Base-by-base conservation (phyloP, 2,113 vertebrate genomes). In the Rousettus leschenaultii region DNA sequence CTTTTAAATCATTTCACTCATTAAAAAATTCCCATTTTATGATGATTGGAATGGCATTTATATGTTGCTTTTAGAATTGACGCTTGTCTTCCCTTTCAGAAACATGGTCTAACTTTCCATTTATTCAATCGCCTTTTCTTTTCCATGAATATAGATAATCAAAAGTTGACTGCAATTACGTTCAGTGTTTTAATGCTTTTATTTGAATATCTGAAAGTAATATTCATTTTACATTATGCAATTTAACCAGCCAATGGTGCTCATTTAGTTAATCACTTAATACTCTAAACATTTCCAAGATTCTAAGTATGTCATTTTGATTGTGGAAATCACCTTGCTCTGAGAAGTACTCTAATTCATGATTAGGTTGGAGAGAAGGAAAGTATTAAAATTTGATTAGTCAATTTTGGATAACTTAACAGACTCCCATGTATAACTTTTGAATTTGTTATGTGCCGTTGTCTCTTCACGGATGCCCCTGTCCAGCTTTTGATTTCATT, bases 281-380 rank as follows among this genome's bases (percentile, higher is more conserved):
- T 90, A 88, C 74, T 68, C 80, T 88, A 94, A 96, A 75, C 82
- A 89, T 94, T 96, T 88, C 66, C 53, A 97, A 78, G 53, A 89
- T 91, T 94, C 94, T 77, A 87, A 95, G 45, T 82, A 28, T 95
- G 86, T 95, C 59, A 70, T 93, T 95, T 95, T 96, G 79, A 93
- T 82, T 92, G 83, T 82, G 71, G 66, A 95, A 93, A 96, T 94
- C 21, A 92, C 92, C 88, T 94, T 94, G 70, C 71, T 97, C 75
- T 95, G 86, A 95, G 91, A 85, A 93, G 92, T 96, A 88, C 61
- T 87, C 79, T 53, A 53, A 92, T 90, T 92, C 55, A 85, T 90
- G 87, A 92, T 83, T 93, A 90, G 30, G 18, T 95, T 93, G 65
- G 66, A 92, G 45, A 95, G 80, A 84, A 95, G 92, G 65, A 84